Evolutionary conservation across 53 echinoderm and acorn worm genomes (phyloP).

Genomic region (Arbacia lixula): DNA sequence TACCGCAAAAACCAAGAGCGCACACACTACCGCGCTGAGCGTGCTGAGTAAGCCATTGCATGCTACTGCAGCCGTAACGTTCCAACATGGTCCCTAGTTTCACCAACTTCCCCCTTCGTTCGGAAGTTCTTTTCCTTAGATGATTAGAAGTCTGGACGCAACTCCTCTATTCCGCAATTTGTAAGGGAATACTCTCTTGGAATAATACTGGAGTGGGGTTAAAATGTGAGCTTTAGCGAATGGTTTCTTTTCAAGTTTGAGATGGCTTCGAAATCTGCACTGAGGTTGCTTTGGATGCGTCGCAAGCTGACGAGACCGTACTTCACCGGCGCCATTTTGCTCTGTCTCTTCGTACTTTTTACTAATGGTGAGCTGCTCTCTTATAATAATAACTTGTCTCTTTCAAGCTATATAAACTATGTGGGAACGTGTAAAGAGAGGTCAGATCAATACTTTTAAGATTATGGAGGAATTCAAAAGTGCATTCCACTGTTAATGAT

Average conservation of each 20-base stretch:
- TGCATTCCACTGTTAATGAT: too few species aligned
- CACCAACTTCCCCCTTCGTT: too few species aligned
- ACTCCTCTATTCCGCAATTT: too few species aligned
- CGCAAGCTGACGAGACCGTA: not conserved
- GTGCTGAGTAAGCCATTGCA: not conserved
- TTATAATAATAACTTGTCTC: not conserved
- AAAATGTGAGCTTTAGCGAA: constrained; percentile 21
- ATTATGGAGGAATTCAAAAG: too few species aligned
- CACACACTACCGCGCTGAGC: too few species aligned
- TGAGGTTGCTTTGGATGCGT: not conserved
- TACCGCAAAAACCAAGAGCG: too few species aligned
- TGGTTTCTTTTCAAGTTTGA: not conserved
- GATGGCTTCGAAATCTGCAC: constrained; percentile 31
- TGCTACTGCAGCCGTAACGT: not conserved
- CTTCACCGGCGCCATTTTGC: constrained; percentile 25
- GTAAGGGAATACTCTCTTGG: too few species aligned
- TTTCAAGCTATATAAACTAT: not conserved
- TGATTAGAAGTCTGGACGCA: too few species aligned
- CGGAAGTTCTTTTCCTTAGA: too few species aligned
- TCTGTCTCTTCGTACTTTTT: constrained; percentile 11
- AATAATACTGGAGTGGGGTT: not conserved
- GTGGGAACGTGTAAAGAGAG: too few species aligned
- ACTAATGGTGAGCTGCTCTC: constrained; percentile 17
- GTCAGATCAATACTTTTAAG: too few species aligned
- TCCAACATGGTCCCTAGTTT: too few species aligned